phyloP scores from a whole-genome alignment of 2,113 vertebrate genomes.

The Paratilapia polleni region DNA sequence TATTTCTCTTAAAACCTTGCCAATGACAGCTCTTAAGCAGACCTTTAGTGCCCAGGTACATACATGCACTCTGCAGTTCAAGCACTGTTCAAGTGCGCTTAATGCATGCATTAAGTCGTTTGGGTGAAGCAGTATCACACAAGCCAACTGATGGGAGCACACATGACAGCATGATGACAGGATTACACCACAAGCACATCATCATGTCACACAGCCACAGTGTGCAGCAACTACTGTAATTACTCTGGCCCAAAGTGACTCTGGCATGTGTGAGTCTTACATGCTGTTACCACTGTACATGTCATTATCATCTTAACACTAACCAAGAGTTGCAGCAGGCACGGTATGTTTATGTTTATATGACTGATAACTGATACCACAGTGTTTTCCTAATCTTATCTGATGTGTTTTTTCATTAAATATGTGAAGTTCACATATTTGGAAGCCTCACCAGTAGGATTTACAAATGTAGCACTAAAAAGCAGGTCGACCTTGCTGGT shows the following conservation, averaged over 20 bases:
- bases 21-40: neutral
- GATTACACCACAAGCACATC: neutral
- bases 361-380: neutral
- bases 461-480: neutral
- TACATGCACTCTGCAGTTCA: neutral
- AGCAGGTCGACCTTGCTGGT: too few species aligned
- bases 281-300: neutral
- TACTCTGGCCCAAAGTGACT: slow-evolving; percentile 10
- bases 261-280: neutral
- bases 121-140: neutral
- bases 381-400: neutral
- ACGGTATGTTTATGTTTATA: neutral
- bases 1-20: neutral
- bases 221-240: neutral
- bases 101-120: neutral
- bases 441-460: neutral
- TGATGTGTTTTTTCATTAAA: fast-evolving
- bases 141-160: neutral
- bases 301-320: neutral
- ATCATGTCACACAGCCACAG: slow-evolving; percentile 2
- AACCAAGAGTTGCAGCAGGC: neutral
- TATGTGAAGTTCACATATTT: neutral
- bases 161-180: neutral
- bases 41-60: neutral
- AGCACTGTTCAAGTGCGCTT: neutral